These are phyloP conservation scores for Himantopus leucocephalus DNA, from an alignment of 2,113 vertebrate species.

Conservation along the genomic window DNA sequence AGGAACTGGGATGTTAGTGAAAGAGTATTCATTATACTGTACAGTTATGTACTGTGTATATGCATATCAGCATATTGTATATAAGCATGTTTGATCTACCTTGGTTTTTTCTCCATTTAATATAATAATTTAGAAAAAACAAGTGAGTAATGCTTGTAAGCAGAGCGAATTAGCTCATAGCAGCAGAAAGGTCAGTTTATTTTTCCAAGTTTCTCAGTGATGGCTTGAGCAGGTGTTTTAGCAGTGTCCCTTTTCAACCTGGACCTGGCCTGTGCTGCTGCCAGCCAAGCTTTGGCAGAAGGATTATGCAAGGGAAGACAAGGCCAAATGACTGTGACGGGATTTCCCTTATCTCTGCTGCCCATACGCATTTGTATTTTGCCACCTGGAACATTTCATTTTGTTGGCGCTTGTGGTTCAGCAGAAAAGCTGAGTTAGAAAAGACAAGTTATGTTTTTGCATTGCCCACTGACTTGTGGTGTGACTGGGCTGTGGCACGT, in stretches of 20 bases:
- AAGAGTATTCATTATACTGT: not conserved
- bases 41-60: not conserved
- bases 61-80: not conserved
- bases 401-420: not conserved
- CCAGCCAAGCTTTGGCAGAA: not conserved
- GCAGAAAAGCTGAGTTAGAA: not conserved
- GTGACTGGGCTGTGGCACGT: not conserved
- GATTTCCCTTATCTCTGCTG: not conserved
- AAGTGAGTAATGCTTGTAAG: not conserved
- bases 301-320: not conserved
- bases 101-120: not conserved
- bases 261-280: not conserved
- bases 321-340: not conserved
- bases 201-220: not conserved
- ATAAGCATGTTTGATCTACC: not conserved
- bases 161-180: not conserved
- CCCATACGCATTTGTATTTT: not conserved
- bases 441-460: not conserved
- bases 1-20: not conserved
- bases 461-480: not conserved
- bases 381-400: not conserved
- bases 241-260: not conserved
- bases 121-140: not conserved
- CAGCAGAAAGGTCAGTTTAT: not conserved
- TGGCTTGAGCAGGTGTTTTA: not conserved